A percentile compares a stretch with the other conserved stretches of the same genome.
These are phyloP conservation scores for Anser cygnoides DNA, from an alignment of 2,113 vertebrate species.

Conservation along the genomic window DNA sequence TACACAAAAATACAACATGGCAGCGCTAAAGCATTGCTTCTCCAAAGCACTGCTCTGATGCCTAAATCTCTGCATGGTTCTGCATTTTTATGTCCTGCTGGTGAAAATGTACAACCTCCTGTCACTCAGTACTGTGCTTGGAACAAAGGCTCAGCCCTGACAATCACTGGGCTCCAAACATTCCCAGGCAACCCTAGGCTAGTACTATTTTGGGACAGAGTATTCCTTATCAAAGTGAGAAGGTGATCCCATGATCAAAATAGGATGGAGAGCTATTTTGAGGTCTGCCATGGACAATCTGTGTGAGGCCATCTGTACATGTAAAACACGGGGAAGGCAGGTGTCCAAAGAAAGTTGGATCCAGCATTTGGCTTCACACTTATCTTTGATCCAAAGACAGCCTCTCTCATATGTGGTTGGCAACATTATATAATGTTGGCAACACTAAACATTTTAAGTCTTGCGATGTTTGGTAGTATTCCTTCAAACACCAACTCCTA, in stretches of 20 bases:
- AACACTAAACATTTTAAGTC: not conserved
- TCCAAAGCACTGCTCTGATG: not conserved
- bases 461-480: not conserved
- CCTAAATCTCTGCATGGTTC: accelerated
- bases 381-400: not conserved
- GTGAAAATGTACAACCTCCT: not conserved
- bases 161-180: not conserved
- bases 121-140: not conserved
- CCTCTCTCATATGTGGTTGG: not conserved
- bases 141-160: not conserved
- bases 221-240: constrained; percentile 13
- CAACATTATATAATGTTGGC: not conserved
- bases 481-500: not conserved
- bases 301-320: not conserved
- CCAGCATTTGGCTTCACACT: not conserved
- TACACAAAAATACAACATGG: not conserved
- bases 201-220: not conserved
- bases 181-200: not conserved
- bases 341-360: not conserved
- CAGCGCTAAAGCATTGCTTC: not conserved
- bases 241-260: not conserved
- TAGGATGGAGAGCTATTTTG: not conserved
- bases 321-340: not conserved
- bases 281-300: not conserved
- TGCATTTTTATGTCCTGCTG: not conserved